Evolutionary conservation across 2,113 vertebrate species (phyloP).

Genomic region (Dendrocopos noguchii): DNA sequence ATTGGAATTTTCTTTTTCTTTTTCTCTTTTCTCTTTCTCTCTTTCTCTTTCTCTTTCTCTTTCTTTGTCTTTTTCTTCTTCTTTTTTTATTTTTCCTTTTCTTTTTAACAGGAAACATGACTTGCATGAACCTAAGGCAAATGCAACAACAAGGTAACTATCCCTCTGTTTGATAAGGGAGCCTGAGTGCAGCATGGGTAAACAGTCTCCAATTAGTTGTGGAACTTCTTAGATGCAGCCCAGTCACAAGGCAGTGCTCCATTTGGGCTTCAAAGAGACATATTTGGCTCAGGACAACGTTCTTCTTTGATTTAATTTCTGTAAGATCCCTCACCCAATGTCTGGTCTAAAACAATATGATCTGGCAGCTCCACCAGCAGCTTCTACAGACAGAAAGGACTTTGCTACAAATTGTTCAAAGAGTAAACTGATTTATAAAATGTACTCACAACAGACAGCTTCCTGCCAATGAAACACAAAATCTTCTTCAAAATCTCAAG

Average conservation of each 20-base stretch:
- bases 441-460: background rate
- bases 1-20: no score
- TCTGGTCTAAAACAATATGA: background rate
- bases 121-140: no score
- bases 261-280: background rate
- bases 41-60: no score
- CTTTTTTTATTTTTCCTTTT: no score
- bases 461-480: background rate
- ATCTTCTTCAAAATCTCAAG: background rate
- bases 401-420: background rate
- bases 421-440: background rate
- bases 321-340: background rate
- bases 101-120: no score
- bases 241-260: background rate
- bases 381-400: background rate
- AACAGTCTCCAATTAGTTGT: rapidly evolving
- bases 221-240: background rate
- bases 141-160: no score
- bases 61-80: no score
- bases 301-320: background rate
- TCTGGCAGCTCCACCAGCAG: background rate
- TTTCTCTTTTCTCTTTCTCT: no score
- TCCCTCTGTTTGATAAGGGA: no score
- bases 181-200: rapidly evolving
- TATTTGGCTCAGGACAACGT: background rate